phyloP scores from a whole-genome alignment of 2,113 vertebrate species.

The Pangasianodon hypophthalmus region DNA sequence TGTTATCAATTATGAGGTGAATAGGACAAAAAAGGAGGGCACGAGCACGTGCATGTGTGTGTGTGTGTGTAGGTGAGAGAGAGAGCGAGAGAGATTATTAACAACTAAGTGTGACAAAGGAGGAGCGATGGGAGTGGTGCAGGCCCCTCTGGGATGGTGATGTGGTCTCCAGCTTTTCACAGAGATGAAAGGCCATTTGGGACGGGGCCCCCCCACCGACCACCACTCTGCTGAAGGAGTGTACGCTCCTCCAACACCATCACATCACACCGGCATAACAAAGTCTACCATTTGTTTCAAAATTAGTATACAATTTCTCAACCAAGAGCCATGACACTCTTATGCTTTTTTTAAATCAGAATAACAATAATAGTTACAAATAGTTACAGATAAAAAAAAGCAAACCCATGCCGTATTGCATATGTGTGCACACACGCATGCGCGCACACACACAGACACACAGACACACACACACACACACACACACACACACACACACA shows the following conservation, averaged over 20 bases:
- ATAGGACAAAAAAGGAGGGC: not conserved
- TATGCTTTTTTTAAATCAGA: not conserved
- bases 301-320: not conserved
- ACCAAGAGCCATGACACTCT: not conserved
- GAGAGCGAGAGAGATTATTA: constrained; percentile 52
- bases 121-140: constrained; percentile 61
- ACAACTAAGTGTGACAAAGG: constrained; percentile 63
- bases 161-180: constrained; percentile 58
- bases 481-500: not conserved
- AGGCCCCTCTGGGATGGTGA: constrained; percentile 38
- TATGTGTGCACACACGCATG: not conserved
- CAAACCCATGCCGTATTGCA: not conserved
- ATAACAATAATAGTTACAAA: not conserved
- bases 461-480: not conserved
- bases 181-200: constrained; percentile 78
- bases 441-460: too few species aligned
- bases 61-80: constrained; percentile 16
- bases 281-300: constrained; percentile 69
- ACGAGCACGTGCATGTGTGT: not conserved
- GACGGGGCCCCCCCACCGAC: constrained; percentile 65
- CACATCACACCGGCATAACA: constrained; percentile 57
- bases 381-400: too few species aligned
- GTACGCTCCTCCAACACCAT: constrained; percentile 59
- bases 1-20: constrained; percentile 28
- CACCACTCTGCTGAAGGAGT: constrained; percentile 67